Evolutionary conservation across 2,113 vertebrate species (phyloP), one percentile per base, ranked within the genome.

Genomic region (Chloroceryle aenea): DNA sequence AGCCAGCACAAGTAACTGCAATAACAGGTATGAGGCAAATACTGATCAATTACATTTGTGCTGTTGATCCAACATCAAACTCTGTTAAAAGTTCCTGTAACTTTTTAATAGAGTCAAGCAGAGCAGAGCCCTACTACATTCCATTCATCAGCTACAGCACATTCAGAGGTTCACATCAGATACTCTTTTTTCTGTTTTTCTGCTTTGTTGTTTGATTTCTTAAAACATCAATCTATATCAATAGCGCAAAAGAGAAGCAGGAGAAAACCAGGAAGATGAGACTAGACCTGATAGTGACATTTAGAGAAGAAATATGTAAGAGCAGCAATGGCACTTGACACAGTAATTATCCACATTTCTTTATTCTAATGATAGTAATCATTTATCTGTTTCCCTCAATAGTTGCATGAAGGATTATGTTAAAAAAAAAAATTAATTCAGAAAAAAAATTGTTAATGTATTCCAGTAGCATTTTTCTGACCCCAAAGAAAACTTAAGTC

Each of bases 71-170:
- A 1, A 19, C 27, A 19, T 81, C n/a, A 38, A 62, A 75, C 22
- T 66, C 61, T 55, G 38, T 79, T 20, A 14, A 55, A 19, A 45
- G 20, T 12, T 85, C 3, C 15, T 13, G 7, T 30, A 53, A 56
- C 27, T 56, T 68, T 64, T 30, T 79, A 43, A 14, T n/a, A n/a
- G 72, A 71, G 25, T 14, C 32, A 62, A 61, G 32, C 1, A 0
- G 29, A 71, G 26, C 14, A 53, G 12, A 48, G 50, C 16, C 74
- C 50, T 87, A 26, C n/a, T 27, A 69, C 18, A 30, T 5, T n/a
- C n/a, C 34, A 63, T 0, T 0, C 0, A 43, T n/a, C 23, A 40
- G 15, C 22, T 15, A 22, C 23, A 89, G 52, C 50, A 40, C 4
- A 72, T 10, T 29, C 4, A 53, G 6, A 76, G 21, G 26, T 23